Conservation (phyloP, 2,888 invertebrate genomes). For the Lordiphosa andalusiaca region DNA sequence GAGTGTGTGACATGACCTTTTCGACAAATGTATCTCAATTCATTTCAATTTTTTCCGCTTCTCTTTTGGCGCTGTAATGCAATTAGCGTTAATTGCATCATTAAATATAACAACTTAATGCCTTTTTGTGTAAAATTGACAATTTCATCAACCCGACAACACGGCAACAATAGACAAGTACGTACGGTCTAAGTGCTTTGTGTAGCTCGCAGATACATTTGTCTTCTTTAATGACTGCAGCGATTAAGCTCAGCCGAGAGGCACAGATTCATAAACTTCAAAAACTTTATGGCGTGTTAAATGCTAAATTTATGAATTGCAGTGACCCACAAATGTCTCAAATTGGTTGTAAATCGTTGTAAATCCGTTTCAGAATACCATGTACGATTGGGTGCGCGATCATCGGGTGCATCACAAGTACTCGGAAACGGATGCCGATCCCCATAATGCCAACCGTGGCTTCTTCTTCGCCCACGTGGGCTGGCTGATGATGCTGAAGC, state of each 20-base stretch:
- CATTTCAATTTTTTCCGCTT: slow-evolving; percentile 11
- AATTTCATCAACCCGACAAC: slow-evolving; percentile 25
- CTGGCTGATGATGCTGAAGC: slow-evolving; percentile 94
- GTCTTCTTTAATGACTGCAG: slow-evolving; percentile 56
- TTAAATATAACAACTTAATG: slow-evolving; percentile 68
- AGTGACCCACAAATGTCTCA: slow-evolving; percentile 5
- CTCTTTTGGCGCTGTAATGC: slow-evolving; percentile 37
- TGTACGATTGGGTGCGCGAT: slow-evolving; percentile 92
- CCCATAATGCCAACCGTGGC: slow-evolving; percentile 89
- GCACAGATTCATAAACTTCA: slow-evolving; percentile 8
- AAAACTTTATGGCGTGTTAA: slow-evolving; percentile 27
- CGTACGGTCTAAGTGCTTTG: slow-evolving; percentile 18
- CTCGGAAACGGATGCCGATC: slow-evolving; percentile 91
- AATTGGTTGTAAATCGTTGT: neutral
- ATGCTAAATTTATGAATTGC: slow-evolving; percentile 10
- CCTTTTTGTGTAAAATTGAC: slow-evolving; percentile 41
- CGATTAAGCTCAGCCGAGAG: slow-evolving; percentile 29
- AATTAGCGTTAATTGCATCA: slow-evolving; percentile 71
- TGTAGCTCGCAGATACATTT: slow-evolving; percentile 57
- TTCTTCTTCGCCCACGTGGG: slow-evolving; percentile 97
- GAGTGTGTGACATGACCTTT: too few species aligned
- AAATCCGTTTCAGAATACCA: slow-evolving; percentile 86
- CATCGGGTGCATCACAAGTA: slow-evolving; percentile 91
- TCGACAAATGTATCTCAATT: slow-evolving; percentile 25
- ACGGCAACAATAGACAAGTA: slow-evolving; percentile 1